These are phyloP conservation scores for Dendronephthya gigantea DNA, from an alignment of 64 coral and sea anemone species.

Conservation along the genomic window DNA sequence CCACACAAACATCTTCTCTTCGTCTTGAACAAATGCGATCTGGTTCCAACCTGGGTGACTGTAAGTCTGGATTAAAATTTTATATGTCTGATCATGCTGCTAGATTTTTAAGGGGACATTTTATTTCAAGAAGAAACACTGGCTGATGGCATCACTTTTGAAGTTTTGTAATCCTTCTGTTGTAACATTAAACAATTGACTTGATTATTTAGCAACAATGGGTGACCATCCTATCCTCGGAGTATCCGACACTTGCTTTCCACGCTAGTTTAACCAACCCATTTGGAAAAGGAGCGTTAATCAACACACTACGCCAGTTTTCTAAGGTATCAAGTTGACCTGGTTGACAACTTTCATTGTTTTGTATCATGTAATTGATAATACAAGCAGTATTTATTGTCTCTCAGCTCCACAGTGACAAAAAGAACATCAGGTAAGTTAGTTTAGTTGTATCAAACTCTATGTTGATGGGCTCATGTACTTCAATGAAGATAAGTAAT, in stretches of 20 bases:
- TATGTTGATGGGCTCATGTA: no score
- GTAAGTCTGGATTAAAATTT: constrained; percentile 30
- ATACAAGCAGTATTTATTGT: not conserved
- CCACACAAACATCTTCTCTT: constrained; percentile 88
- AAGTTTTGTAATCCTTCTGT: not conserved
- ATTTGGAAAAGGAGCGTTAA: constrained; percentile 76
- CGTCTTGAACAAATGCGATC: constrained; percentile 91
- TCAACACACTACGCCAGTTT: constrained; percentile 67
- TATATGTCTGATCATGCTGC: not conserved
- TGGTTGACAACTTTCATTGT: not conserved
- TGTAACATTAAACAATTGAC: not conserved
- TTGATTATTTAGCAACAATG: constrained; percentile 76
- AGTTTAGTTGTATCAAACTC: no score
- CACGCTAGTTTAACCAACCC: constrained; percentile 72
- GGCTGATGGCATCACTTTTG: no score
- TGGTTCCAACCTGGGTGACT: constrained; percentile 96
- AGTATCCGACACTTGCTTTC: constrained; percentile 67
- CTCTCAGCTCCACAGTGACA: constrained; percentile 74
- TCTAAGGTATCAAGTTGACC: constrained; percentile 40
- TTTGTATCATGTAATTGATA: no score
- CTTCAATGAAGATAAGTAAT: no score
- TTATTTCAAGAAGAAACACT: no score
- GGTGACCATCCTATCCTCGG: constrained; percentile 69
- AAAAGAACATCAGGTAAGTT: constrained; percentile 98
- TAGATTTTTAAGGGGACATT: no score